Evolutionary conservation across 2,888 invertebrate species (phyloP).

Genomic region (Siphlonurus alternatus): DNA sequence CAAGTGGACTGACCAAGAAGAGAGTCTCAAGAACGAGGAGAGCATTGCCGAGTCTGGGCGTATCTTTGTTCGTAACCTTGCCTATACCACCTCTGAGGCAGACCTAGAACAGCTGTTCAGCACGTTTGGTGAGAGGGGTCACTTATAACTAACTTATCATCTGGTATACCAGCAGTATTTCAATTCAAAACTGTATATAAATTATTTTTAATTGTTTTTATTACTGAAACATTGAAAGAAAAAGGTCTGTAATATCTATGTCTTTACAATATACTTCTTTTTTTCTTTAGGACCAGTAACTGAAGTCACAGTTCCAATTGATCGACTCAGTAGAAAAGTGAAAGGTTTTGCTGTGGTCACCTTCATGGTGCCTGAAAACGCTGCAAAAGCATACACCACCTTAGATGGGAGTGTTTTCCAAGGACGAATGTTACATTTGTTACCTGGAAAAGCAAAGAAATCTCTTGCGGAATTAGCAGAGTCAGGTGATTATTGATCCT

Average conservation of each 20-base stretch:
- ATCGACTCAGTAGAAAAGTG: conserved; percentile 47
- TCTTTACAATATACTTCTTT: conserved; percentile 9
- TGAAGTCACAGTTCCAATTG: conserved; percentile 80
- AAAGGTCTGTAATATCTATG: background rate
- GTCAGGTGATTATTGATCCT: no score
- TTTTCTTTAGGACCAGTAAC: conserved; percentile 50
- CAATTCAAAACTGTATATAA: conserved; percentile 1
- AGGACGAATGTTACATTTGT: conserved; percentile 82
- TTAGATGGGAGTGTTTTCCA: conserved; percentile 84
- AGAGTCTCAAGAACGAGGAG: conserved; percentile 50
- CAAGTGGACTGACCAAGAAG: conserved; percentile 46
- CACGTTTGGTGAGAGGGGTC: conserved; percentile 48
- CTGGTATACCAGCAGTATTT: conserved; percentile 6
- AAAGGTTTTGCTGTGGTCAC: conserved; percentile 84
- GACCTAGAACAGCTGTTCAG: conserved; percentile 69
- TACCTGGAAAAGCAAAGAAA: conserved; percentile 64
- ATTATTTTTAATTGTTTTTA: background rate
- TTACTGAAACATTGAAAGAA: background rate
- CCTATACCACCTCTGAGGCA: conserved; percentile 71
- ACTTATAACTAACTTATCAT: background rate
- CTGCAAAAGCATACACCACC: conserved; percentile 68
- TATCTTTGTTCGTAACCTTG: conserved; percentile 80
- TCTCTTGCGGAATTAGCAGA: conserved; percentile 22
- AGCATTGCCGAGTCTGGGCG: conserved; percentile 77
- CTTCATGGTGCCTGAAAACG: conserved; percentile 90